phyloP scores from a whole-genome alignment of 2,113 vertebrate genomes.

The Eclectus roratus region DNA sequence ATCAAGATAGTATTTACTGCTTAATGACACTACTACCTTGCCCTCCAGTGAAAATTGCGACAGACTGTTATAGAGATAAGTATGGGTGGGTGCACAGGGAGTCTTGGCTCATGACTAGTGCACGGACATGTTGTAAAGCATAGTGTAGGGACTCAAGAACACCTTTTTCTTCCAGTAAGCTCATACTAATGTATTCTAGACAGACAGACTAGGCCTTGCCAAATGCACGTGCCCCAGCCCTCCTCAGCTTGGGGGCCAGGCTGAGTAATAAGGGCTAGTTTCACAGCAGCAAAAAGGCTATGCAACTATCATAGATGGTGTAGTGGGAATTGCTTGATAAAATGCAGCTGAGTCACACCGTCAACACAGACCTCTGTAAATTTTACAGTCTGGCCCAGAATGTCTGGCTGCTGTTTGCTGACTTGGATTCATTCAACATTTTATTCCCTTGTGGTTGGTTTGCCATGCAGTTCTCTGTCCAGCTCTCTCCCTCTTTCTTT shows the following conservation, averaged over 20 bases:
- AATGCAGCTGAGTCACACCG: not conserved
- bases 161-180: not conserved
- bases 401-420: not conserved
- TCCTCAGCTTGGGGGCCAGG: not conserved
- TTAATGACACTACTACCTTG: not conserved
- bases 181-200: not conserved
- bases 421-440: not conserved
- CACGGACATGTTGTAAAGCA: fast-evolving
- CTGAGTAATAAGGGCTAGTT: not conserved
- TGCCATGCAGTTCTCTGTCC: not conserved
- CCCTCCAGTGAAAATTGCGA: not conserved
- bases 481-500: not conserved
- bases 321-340: not conserved
- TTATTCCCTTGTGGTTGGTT: not conserved
- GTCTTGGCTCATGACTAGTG: not conserved
- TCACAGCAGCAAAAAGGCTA: not conserved
- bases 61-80: not conserved
- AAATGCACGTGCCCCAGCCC: not conserved
- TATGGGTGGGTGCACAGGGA: not conserved
- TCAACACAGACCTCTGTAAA: not conserved
- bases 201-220: not conserved
- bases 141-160: not conserved
- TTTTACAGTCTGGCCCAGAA: not conserved
- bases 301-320: not conserved
- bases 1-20: not conserved